Evolutionary conservation across 2,888 invertebrate genomes (phyloP).

Genomic region (Drosophila recens): DNA sequence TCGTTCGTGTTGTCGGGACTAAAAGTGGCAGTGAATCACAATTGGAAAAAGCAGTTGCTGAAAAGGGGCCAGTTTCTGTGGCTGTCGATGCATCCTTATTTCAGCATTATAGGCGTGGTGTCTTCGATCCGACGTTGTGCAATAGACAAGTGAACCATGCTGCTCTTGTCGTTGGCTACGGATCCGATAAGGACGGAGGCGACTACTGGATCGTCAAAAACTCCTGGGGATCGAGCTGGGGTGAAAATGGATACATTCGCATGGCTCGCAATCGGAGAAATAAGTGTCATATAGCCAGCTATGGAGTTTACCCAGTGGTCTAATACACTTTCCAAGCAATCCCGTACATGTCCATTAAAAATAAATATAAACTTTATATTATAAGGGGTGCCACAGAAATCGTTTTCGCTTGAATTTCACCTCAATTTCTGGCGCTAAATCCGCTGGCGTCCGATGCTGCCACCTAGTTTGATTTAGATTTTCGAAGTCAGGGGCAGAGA

Average conservation of each 20-base stretch:
- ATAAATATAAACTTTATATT: too few relatives aligned
- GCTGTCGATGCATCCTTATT: constrained; percentile 6
- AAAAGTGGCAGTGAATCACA: constrained; percentile 1
- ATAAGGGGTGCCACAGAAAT: too few relatives aligned
- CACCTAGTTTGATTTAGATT: too few relatives aligned
- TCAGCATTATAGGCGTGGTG: constrained; percentile 1
- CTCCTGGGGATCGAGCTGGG: constrained; percentile 18
- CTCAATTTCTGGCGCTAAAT: too few relatives aligned
- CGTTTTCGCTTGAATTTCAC: too few relatives aligned
- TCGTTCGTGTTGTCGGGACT: neutral
- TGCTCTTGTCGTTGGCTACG: constrained; percentile 18
- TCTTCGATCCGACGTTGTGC: neutral
- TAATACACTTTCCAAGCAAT: too few relatives aligned
- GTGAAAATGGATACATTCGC: constrained; percentile 12
- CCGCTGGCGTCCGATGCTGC: too few relatives aligned
- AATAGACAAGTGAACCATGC: constrained; percentile 4
- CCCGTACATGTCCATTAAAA: too few relatives aligned
- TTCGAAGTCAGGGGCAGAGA: too few relatives aligned
- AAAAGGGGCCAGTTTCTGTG: constrained; percentile 18
- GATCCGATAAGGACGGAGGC: neutral
- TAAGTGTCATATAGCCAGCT: constrained; percentile 8
- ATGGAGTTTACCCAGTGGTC: constrained; percentile 17
- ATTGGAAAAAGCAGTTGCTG: constrained; percentile 4
- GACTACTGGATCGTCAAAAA: constrained; percentile 20
- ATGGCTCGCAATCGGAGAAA: constrained; percentile 10